Evolutionary conservation across 2,888 invertebrate species (phyloP).

Genomic region (Galeopsomyia nigrocyanea): DNA sequence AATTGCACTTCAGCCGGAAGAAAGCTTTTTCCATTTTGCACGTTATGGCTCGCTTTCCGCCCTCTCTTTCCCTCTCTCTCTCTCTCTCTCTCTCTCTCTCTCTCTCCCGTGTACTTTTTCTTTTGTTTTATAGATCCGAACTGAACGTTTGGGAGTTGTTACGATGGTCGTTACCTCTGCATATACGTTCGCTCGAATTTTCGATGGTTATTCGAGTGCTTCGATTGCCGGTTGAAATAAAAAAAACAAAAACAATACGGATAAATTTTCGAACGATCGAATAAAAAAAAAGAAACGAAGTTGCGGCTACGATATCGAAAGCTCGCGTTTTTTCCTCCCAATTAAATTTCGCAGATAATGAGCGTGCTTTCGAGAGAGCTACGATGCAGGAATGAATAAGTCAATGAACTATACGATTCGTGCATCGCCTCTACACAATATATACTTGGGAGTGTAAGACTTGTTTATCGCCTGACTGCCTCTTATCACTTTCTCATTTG

Average conservation of each 20-base stretch:
- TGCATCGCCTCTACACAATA: conserved; percentile 10
- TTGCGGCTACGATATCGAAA: not conserved
- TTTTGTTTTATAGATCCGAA: not conserved
- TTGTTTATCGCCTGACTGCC: conserved; percentile 16
- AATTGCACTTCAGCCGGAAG: conserved; percentile 20
- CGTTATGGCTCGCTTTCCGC: conserved; percentile 21
- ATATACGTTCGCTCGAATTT: not conserved
- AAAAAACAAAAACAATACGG: no score
- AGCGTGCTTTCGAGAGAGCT: not conserved
- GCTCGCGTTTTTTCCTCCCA: not conserved
- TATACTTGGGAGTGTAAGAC: conserved; percentile 27
- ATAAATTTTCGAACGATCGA: not conserved
- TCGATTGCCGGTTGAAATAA: not conserved
- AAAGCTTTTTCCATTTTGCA: no score
- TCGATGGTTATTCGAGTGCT: not conserved
- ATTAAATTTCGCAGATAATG: not conserved
- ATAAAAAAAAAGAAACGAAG: not conserved
- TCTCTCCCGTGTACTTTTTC: not conserved
- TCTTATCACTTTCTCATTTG: conserved; percentile 44
- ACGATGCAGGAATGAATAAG: conserved; percentile 12
- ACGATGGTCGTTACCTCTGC: not conserved
- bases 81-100: no score
- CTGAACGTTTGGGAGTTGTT: not conserved
- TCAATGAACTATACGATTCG: conserved; percentile 24
- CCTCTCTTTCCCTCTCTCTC: conserved; percentile 10